Evolutionary conservation across 2,113 vertebrate genomes (phyloP), one percentile per base, ranked within the genome.

Genomic region (Bos indicus): DNA sequence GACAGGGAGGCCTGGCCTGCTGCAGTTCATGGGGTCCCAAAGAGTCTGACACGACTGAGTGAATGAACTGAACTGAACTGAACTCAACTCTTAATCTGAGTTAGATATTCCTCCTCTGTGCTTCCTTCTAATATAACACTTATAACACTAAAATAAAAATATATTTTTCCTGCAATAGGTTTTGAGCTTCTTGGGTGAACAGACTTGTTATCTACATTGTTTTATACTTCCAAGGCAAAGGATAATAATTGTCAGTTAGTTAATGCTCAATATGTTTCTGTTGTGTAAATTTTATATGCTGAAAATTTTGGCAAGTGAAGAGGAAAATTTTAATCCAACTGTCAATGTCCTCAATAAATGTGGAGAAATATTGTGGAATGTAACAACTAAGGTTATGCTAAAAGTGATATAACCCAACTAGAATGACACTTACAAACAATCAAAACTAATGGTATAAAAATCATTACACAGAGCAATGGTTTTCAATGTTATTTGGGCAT

Each of bases 21-120:
- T 62, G 28, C 0, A 3, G 14, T 62, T 14, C 60, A 33, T 16
- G 14, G 28, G 28, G 14, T 62, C 1, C 0, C 28, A 62, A 62
- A 62, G 60, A 62, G 28, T 62, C 3, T 0, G 13, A 60, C 59
- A 60, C 0, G 26, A 60, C 26, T 60, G 59, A 60, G 26, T 5
- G 12, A 60, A 0, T 60, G 59, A 60, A 60, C 1, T 60, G 59
- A 60, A 6, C 5, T 60, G 12, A 56, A 59, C 25, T 59, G 26
- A 60, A 14, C 59, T 60, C 12, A 60, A 60, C 59, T 57, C 56
- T 57, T 52, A 54, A 33, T 83, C 81, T 56, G 51, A 52, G 51
- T 82, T 82, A 82, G 30, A 23, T n/a, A 30, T 13, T 33, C 6
- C 2, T 83, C 52, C 81, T 54, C 13, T 56, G 52, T 83, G 33